These are phyloP conservation scores for Pantherophis guttatus DNA, from an alignment of 2,113 vertebrate species.

Conservation along the genomic window DNA sequence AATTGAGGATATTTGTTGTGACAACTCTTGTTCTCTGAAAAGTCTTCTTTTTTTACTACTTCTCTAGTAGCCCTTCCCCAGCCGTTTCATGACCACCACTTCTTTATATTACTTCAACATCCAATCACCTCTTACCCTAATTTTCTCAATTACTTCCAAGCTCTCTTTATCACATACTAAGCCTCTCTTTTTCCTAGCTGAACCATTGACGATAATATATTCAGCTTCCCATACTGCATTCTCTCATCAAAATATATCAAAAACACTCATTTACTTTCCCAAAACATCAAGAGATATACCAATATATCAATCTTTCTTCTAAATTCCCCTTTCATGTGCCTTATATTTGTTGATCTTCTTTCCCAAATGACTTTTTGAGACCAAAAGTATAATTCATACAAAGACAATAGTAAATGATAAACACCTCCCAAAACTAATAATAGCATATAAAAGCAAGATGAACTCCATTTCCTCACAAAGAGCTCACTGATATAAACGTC, in stretches of 20 bases:
- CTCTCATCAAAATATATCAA: neutral
- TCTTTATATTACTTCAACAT: neutral
- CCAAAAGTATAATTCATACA: neutral
- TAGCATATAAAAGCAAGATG: neutral
- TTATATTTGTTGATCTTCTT: neutral
- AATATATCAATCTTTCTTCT: neutral
- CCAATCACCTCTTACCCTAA: too few relatives aligned
- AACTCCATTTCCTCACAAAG: neutral
- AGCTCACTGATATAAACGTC: too few relatives aligned
- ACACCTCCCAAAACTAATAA: neutral
- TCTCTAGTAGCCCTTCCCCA: neutral
- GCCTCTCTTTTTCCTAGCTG: neutral
- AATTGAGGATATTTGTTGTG: neutral
- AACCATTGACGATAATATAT: neutral
- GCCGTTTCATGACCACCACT: neutral
- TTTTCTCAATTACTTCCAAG: neutral
- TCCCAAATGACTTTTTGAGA: neutral
- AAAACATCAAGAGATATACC: neutral
- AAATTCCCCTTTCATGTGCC: neutral
- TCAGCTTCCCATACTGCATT: neutral
- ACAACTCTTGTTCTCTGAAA: neutral
- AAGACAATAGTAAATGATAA: too few relatives aligned
- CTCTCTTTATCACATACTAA: neutral
- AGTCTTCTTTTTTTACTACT: neutral
- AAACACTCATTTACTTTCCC: neutral